Evolutionary conservation across 2,797 vertebrate species (phyloP).

Genomic region (Catostomus latipinnis): DNA sequence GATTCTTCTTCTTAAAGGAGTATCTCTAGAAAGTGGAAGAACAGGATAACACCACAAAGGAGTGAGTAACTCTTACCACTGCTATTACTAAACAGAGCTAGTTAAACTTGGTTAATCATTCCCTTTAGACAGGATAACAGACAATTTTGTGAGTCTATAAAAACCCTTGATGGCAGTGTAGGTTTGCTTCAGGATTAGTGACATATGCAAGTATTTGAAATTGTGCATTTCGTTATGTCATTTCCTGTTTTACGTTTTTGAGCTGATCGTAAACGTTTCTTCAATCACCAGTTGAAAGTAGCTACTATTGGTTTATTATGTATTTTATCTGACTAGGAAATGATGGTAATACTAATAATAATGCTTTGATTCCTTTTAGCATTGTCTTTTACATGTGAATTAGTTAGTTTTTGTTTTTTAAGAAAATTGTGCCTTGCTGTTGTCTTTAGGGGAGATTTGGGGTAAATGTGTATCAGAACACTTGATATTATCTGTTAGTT

Average conservation of each 20-base stretch:
- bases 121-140: constrained; percentile 8
- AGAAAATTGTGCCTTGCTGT: too few relatives aligned
- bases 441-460: background rate
- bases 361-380: background rate
- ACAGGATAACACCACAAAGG: background rate
- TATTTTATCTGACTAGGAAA: background rate
- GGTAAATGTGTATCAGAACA: background rate
- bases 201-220: background rate
- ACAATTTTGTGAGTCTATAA: constrained; percentile 28
- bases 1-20: background rate
- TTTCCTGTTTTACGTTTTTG: background rate
- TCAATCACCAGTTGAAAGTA: background rate
- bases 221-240: background rate
- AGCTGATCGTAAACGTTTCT: background rate
- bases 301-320: background rate
- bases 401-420: background rate
- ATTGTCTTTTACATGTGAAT: background rate
- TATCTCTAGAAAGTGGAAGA: background rate
- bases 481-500: background rate
- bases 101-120: constrained; percentile 31
- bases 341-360: background rate
- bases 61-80: background rate
- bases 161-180: background rate
- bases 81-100: background rate
- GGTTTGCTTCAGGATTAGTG: background rate